These are phyloP conservation scores for Hemibates koningsi DNA, from an alignment of 2,113 vertebrate genomes.

Conservation along the genomic window DNA sequence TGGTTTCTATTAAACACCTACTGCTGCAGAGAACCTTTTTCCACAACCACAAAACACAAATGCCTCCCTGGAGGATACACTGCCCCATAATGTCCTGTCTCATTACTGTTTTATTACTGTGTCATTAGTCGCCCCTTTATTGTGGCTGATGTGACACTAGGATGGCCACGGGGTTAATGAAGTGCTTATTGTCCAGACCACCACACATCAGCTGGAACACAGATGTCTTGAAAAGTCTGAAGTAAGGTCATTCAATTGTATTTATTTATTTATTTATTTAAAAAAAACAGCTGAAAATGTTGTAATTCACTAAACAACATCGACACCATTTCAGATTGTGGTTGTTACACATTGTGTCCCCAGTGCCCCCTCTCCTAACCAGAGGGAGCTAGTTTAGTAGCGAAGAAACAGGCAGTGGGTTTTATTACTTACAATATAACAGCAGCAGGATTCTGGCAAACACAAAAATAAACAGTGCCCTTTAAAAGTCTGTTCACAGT, in stretches of 20 bases:
- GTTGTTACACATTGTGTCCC: neutral
- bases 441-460: neutral
- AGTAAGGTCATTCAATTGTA: neutral
- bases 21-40: neutral
- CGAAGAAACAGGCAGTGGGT: neutral
- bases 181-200: constrained; percentile 10
- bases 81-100: constrained; percentile 8
- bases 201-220: neutral
- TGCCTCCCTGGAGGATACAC: neutral
- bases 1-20: neutral
- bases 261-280: neutral
- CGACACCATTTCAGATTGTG: neutral
- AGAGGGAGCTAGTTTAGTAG: constrained; percentile 6
- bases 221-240: neutral
- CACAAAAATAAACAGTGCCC: neutral
- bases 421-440: constrained; percentile 35
- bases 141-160: neutral
- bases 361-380: neutral
- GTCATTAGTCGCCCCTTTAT: constrained; percentile 29
- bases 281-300: neutral
- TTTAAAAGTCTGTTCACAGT: neutral
- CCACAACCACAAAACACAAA: neutral
- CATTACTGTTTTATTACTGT: constrained; percentile 32
- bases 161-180: constrained; percentile 22
- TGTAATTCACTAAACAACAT: neutral